Base-by-base conservation (phyloP, 2,888 invertebrate species). In the Chironomus riparius region DNA sequence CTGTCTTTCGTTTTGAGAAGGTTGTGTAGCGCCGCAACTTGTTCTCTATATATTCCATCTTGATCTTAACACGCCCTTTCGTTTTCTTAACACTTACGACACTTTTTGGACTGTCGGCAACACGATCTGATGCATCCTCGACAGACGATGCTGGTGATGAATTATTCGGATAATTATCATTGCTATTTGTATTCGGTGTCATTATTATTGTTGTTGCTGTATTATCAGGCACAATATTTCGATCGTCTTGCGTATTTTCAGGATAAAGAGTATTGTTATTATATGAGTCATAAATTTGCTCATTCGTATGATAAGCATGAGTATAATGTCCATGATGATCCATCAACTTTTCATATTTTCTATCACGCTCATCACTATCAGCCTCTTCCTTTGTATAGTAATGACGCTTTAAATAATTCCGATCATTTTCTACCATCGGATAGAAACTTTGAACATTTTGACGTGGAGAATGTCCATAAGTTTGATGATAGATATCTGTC, bases 31-130 rank as follows among this genome's bases (percentile, higher is more conserved):
- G 90, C 82, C 98, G 88, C 80, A 99, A 87, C 87, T 99, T 99
- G 86, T 99, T 99, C 86, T 98, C 97, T 84, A 99, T 99, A 85
- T 98, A 99, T 88, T 99, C 98, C 98, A 99, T 99, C 88, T 99
- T 98, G 85, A 99, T 99, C 90, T 99, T 99, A 81, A 99, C 99
- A 79, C 98, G 90, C 79, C 99, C 99, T 87, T 97, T 97, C 80
- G 98, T 98, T 87, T 98, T 98, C 87, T 98, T 98, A 80, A 95
- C 95, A 85, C 95, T 95, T 78, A 94, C 68, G 28, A 74, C 24
- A 22, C 74, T 74, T 24, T 74, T 74, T 22, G 74, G 74, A 68
- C 74, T 74, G 21, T 74, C 74, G 13, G 47, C 50, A 61, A 68
- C 47, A 15, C 50, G 62, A 65, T 74, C 74, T 10, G 72, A 72